phyloP scores from a whole-genome alignment of 2,888 invertebrate species.

The Boloria selene region DNA sequence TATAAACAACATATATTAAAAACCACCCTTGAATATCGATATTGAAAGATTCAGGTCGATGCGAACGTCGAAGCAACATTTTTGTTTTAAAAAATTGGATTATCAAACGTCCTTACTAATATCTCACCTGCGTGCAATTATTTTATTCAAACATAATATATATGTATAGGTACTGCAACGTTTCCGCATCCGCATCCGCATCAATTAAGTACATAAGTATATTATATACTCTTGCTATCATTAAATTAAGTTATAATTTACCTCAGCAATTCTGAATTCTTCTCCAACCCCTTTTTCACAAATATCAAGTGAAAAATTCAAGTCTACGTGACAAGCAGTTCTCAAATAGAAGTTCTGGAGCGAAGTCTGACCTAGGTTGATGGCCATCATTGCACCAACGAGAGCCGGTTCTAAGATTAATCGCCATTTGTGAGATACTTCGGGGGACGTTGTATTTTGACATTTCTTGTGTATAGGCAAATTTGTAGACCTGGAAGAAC shows the following conservation, averaged over 20 bases:
- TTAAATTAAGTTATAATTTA: conserved; percentile 40
- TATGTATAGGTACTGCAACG: not conserved
- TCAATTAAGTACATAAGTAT: conserved; percentile 7
- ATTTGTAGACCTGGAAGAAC: conserved; percentile 46
- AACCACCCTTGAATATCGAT: no score
- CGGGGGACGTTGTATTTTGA: conserved; percentile 35
- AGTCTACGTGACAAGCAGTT: conserved; percentile 88
- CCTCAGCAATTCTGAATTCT: conserved; percentile 66
- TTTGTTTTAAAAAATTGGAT: conserved; percentile 7
- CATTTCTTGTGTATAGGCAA: conserved; percentile 43
- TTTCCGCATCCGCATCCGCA: conserved; percentile 30
- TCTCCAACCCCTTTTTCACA: conserved; percentile 82
- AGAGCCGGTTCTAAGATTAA: conserved; percentile 87
- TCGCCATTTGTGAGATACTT: conserved; percentile 55
- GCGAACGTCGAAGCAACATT: not conserved
- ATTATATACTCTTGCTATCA: not conserved
- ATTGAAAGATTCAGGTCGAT: no score
- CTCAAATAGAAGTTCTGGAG: conserved; percentile 88
- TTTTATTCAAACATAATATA: conserved; percentile 18
- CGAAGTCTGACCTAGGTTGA: conserved; percentile 84
- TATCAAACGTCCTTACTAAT: conserved; percentile 26
- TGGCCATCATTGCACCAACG: conserved; percentile 85
- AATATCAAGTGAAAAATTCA: conserved; percentile 82
- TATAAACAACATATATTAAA: not conserved
- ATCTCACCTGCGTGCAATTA: conserved; percentile 16